Conservation (phyloP, 1,140 invertebrate genomes). For the Pseudomyrmex cubaensis region DNA sequence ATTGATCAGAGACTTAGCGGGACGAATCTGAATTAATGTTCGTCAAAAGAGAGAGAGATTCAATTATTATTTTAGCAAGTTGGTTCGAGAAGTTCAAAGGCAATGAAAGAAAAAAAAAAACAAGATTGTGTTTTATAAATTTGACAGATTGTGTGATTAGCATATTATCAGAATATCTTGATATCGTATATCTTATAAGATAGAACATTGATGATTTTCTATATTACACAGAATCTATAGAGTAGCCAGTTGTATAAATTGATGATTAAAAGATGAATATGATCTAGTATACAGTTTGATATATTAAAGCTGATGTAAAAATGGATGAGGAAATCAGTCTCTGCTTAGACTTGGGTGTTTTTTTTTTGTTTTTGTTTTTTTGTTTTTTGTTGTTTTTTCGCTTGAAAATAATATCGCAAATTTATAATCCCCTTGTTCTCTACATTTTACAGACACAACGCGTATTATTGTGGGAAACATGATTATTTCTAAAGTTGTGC, state of each 20-base stretch:
- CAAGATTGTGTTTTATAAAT: too few relatives aligned
- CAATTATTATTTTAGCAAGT: too few relatives aligned
- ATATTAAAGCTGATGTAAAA: slow-evolving; percentile 59
- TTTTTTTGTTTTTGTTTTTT: slow-evolving; percentile 25
- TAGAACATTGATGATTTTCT: slow-evolving; percentile 55
- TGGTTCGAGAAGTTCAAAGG: too few relatives aligned
- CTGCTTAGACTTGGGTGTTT: slow-evolving; percentile 55
- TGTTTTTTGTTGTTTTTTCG: not conserved
- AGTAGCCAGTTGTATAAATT: slow-evolving; percentile 49
- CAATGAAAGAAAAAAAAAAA: too few relatives aligned
- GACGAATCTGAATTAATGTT: too few relatives aligned
- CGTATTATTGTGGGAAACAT: not conserved
- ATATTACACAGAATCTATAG: slow-evolving; percentile 49
- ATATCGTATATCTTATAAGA: slow-evolving; percentile 40
- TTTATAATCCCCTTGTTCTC: slow-evolving; percentile 18
- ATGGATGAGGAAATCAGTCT: slow-evolving; percentile 68
- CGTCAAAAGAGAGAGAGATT: too few relatives aligned
- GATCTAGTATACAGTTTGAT: slow-evolving; percentile 6
- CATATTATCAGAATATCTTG: slow-evolving; percentile 23
- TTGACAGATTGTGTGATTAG: not conserved
- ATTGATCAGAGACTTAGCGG: too few relatives aligned
- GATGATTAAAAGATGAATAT: slow-evolving; percentile 51
- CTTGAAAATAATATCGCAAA: not conserved
- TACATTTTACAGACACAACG: slow-evolving; percentile 18
- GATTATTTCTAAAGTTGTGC: slow-evolving; percentile 26